These are phyloP conservation scores for Liposcelis brunnea DNA, from an alignment of 2,888 invertebrate species.

Conservation along the genomic window DNA sequence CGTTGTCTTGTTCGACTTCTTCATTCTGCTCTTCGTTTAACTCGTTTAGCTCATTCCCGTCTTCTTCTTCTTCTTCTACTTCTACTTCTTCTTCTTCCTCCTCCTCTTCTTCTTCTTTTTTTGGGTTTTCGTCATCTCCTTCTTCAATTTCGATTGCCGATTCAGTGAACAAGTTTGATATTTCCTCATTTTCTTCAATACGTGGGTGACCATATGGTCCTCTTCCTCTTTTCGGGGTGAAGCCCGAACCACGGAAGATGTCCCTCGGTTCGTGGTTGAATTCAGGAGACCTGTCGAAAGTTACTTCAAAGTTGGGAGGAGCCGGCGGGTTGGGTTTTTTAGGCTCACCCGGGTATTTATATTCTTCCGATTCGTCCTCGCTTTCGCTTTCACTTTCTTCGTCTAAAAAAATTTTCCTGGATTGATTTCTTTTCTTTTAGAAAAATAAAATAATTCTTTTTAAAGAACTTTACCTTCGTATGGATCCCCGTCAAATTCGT, in stretches of 20 bases:
- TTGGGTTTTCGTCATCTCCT: too few species aligned
- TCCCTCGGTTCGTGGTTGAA: constrained; percentile 2
- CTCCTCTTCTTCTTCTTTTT: too few species aligned
- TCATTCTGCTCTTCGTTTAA: too few species aligned
- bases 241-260: not conserved
- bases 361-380: not conserved
- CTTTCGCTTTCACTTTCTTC: not conserved
- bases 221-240: not conserved
- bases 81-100: too few species aligned
- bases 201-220: constrained; percentile 5
- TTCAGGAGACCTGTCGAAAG: not conserved
- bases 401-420: not conserved
- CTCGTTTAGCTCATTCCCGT: too few species aligned
- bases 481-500: not conserved
- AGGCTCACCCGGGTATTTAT: constrained; percentile 7
- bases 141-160: not conserved
- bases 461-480: not conserved
- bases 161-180: not conserved
- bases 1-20: too few species aligned
- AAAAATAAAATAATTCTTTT: too few species aligned
- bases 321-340: constrained; percentile 5
- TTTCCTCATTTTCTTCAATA: not conserved
- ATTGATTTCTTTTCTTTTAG: too few species aligned
- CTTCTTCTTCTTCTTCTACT: too few species aligned
- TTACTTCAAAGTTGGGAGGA: not conserved